Evolutionary conservation across 2,113 vertebrate species (phyloP).

Genomic region (Mormyrus lacerda): DNA sequence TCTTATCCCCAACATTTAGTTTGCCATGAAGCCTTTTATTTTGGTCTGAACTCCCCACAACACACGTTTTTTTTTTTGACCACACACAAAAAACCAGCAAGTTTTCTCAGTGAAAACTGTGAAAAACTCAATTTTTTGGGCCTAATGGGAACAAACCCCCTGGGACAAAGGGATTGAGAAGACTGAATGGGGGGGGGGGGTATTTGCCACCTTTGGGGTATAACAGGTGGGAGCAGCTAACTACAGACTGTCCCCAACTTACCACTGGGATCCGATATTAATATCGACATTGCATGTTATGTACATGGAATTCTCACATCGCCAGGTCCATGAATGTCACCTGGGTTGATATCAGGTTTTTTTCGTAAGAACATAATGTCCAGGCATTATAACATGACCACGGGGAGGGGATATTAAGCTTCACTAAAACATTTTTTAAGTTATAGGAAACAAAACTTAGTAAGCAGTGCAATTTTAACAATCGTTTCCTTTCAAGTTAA

Average conservation of each 20-base stretch:
- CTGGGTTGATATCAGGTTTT: not conserved
- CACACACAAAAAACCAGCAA: not conserved
- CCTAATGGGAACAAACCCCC: not conserved
- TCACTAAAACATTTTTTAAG: not conserved
- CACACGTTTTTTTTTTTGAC: not conserved
- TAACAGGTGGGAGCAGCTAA: not conserved
- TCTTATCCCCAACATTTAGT: not conserved
- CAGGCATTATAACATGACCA: not conserved
- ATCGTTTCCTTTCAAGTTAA: not conserved
- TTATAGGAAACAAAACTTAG: not conserved
- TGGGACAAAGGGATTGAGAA: not conserved
- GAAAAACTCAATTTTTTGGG: not conserved
- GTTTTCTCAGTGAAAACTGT: not conserved
- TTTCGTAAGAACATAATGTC: not conserved
- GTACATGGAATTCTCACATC: not conserved
- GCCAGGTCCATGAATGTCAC: not conserved
- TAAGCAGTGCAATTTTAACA: not conserved
- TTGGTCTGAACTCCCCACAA: not conserved
- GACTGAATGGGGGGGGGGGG: not conserved
- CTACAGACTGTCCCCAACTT: not conserved
- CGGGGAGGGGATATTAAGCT: not conserved
- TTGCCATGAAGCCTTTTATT: not conserved
- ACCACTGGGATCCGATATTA: not conserved
- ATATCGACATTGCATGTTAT: not conserved
- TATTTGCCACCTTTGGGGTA: not conserved